phyloP scores from a whole-genome alignment of 1,140 invertebrate genomes.

The Sminthurides bifidus region DNA sequence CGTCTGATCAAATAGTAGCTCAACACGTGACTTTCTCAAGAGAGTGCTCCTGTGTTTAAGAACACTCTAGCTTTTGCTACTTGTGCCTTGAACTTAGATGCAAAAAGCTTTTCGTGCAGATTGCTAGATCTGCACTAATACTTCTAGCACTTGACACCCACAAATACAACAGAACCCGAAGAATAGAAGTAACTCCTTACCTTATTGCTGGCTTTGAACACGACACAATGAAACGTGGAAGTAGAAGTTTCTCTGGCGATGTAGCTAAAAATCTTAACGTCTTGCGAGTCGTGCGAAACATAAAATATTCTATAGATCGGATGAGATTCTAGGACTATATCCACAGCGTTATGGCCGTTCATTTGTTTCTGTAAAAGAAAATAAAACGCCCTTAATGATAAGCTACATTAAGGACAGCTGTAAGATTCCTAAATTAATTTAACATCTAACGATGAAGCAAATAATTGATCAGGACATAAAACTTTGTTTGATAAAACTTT shows the following conservation, averaged over 20 bases:
- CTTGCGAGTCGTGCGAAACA: constrained; percentile 97
- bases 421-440: too few relatives aligned
- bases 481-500: too few relatives aligned
- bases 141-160: too few relatives aligned
- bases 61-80: too few relatives aligned
- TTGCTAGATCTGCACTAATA: not conserved
- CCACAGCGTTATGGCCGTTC: constrained; percentile 32
- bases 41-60: too few relatives aligned
- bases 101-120: not conserved
- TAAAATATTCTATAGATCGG: constrained; percentile 99
- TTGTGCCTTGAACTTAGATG: too few relatives aligned
- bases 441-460: too few relatives aligned
- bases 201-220: constrained; percentile 98
- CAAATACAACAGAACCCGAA: too few relatives aligned
- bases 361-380: not conserved
- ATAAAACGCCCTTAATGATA: too few relatives aligned
- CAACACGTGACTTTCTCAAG: too few relatives aligned
- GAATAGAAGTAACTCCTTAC: constrained; percentile 37
- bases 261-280: constrained; percentile 98
- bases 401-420: too few relatives aligned
- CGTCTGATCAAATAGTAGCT: not conserved
- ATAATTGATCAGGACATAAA: too few relatives aligned
- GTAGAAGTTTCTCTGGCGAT: constrained; percentile 89
- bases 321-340: constrained; percentile 73
- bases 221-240: constrained; percentile 95